Conservation (phyloP, 2,797 vertebrate species). For the Crenichthys baileyi region DNA sequence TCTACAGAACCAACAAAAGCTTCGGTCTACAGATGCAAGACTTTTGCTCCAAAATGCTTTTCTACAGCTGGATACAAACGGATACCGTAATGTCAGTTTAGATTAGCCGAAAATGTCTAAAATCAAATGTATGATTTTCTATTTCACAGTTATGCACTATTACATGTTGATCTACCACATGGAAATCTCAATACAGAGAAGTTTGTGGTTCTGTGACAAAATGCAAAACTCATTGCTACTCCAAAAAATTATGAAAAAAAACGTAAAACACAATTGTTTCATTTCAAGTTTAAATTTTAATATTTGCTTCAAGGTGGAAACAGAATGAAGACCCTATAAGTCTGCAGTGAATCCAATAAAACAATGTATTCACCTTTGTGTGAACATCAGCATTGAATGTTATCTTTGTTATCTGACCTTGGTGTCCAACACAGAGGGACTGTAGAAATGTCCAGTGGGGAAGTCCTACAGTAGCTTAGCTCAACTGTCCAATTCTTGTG, state of each 20-base stretch:
- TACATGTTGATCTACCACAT: neutral
- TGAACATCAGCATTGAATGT: neutral
- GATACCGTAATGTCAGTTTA: neutral
- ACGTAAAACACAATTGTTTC: neutral
- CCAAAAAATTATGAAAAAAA: neutral
- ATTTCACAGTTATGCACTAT: neutral
- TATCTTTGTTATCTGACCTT: neutral
- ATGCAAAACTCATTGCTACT: neutral
- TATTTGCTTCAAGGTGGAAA: neutral
- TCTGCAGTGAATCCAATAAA: neutral
- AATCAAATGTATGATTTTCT: neutral
- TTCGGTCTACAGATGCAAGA: neutral
- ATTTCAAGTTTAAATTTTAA: neutral
- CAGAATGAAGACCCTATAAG: neutral
- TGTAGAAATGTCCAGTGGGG: too few species aligned
- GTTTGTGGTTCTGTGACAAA: neutral
- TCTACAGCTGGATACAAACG: neutral
- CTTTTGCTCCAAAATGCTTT: neutral
- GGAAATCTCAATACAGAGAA: neutral
- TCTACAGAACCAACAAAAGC: neutral
- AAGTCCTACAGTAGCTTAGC: neutral
- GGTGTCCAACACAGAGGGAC: neutral
- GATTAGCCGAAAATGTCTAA: too few species aligned
- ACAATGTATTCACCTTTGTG: neutral
- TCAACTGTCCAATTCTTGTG: neutral